Conservation (phyloP, 2,113 vertebrate genomes). For the Mus spicilegus region DNA sequence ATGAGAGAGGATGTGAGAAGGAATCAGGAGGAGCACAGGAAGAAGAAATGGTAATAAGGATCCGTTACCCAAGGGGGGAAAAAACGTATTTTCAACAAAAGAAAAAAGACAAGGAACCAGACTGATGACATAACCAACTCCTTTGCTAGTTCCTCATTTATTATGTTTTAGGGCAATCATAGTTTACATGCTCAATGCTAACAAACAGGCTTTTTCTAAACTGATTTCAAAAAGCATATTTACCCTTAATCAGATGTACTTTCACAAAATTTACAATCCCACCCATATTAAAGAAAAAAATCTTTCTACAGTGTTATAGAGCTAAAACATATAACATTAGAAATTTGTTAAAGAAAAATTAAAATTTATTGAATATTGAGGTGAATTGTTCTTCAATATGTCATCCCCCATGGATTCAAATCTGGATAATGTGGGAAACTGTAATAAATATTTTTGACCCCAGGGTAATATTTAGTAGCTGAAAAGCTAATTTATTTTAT, state of each 20-base stretch:
- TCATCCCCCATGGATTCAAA: not conserved
- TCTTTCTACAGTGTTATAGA: not conserved
- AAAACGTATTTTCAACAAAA: not conserved
- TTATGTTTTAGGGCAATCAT: not conserved
- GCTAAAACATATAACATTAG: not conserved
- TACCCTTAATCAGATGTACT: not conserved
- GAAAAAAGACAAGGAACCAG: not conserved
- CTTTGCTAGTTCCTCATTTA: not conserved
- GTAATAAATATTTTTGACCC: conserved; percentile 62
- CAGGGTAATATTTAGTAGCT: conserved; percentile 49
- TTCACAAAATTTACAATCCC: not conserved
- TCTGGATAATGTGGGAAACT: conserved; percentile 16
- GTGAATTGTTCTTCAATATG: not conserved
- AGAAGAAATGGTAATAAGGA: not conserved
- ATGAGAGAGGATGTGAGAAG: not conserved
- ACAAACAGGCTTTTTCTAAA: not conserved
- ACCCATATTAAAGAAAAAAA: not conserved
- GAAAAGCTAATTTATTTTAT: conserved; percentile 58
- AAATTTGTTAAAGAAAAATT: not conserved
- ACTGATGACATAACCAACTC: not conserved
- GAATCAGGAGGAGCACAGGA: not conserved
- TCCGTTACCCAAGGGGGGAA: not conserved
- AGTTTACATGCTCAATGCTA: not conserved
- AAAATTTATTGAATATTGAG: conserved; percentile 17
- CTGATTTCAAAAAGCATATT: conserved; percentile 6